phyloP scores from a whole-genome alignment of 1,140 invertebrate genomes.

The Amyelois transitella region DNA sequence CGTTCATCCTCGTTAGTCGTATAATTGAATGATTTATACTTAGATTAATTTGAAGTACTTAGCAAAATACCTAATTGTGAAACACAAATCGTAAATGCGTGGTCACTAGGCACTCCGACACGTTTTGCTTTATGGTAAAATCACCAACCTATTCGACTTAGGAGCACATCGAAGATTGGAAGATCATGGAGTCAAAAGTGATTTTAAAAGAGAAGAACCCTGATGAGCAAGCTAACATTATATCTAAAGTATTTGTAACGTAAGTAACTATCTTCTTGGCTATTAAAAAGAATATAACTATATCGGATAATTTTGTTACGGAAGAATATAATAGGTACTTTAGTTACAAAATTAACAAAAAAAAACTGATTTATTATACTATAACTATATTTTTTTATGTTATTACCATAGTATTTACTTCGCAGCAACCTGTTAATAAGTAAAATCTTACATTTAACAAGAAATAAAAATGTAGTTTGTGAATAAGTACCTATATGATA shows the following conservation, averaged over 20 bases:
- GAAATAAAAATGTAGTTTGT: too few species aligned
- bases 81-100: neutral
- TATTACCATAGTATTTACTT: too few species aligned
- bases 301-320: too few species aligned
- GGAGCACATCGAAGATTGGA: neutral
- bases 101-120: neutral
- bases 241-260: slow-evolving; percentile 60
- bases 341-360: too few species aligned
- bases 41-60: neutral
- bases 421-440: too few species aligned
- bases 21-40: neutral
- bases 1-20: neutral
- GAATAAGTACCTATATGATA: too few species aligned
- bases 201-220: slow-evolving; percentile 59
- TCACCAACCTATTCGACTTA: neutral
- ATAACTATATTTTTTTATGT: too few species aligned
- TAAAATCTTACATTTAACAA: too few species aligned
- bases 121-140: neutral
- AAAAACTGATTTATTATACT: too few species aligned
- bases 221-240: slow-evolving; percentile 48
- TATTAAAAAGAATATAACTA: too few species aligned
- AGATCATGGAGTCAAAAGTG: slow-evolving; percentile 61
- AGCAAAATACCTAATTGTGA: neutral
- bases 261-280: slow-evolving; percentile 39
- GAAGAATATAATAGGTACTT: too few species aligned